Evolutionary conservation across 1,140 invertebrate species (phyloP).

Genomic region (Sitobion miscanthi): DNA sequence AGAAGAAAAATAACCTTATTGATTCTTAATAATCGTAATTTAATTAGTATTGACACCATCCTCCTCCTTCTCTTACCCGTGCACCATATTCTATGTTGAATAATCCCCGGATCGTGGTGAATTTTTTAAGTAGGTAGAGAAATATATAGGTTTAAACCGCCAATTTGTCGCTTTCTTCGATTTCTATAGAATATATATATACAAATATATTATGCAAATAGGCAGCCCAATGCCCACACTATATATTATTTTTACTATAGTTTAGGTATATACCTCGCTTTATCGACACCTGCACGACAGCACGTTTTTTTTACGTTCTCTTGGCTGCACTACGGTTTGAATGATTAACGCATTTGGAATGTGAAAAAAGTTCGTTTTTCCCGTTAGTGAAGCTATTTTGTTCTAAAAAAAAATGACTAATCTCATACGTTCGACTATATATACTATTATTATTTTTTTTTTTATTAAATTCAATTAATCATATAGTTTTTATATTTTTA

Average conservation of each 20-base stretch:
- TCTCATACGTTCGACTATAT: background rate
- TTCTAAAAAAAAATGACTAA: background rate
- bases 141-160: background rate
- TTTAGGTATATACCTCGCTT: background rate
- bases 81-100: background rate
- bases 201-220: background rate
- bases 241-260: constrained; percentile 7
- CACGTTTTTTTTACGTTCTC: constrained; percentile 3
- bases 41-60: background rate
- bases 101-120: background rate
- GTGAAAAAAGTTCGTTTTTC: background rate
- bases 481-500: background rate
- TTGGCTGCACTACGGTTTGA: background rate
- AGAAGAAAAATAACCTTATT: background rate
- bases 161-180: background rate
- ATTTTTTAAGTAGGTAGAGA: background rate
- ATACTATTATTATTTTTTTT: background rate
- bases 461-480: background rate
- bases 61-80: background rate
- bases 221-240: background rate
- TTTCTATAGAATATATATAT: background rate
- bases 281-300: background rate
- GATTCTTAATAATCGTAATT: background rate
- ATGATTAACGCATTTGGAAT: constrained; percentile 4
- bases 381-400: background rate